phyloP scores from a whole-genome alignment of 2,888 invertebrate genomes.

The Lithosia quadra region DNA sequence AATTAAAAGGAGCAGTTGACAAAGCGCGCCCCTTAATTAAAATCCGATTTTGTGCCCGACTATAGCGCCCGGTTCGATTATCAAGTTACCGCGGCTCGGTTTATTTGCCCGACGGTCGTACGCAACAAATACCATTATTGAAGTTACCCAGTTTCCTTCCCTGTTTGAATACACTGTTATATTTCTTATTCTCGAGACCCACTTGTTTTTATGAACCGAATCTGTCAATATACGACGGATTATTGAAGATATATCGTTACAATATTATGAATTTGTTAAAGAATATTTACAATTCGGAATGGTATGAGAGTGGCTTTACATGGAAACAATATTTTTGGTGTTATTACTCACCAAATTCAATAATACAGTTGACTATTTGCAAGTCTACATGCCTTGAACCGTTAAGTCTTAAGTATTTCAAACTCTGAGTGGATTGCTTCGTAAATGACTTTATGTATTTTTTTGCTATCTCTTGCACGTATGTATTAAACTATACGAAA shows the following conservation, averaged over 20 bases:
- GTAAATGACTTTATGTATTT: too few relatives aligned
- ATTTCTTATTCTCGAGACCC: constrained; percentile 43
- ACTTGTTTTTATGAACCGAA: constrained; percentile 52
- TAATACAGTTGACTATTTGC: not conserved
- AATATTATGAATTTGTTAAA: constrained; percentile 44
- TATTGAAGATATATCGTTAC: constrained; percentile 44
- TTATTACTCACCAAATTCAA: not conserved
- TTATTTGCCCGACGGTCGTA: constrained; percentile 54
- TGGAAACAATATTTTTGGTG: constrained; percentile 19
- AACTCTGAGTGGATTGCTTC: too few relatives aligned
- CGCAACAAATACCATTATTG: constrained; percentile 63
- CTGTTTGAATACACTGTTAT: constrained; percentile 40
- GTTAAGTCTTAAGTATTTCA: too few relatives aligned
- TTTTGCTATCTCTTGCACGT: too few relatives aligned
- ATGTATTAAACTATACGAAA: too few relatives aligned
- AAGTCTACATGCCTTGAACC: not conserved
- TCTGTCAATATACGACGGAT: constrained; percentile 47
- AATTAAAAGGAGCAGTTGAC: constrained; percentile 85
- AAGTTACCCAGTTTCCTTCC: constrained; percentile 51
- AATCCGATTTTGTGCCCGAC: constrained; percentile 72
- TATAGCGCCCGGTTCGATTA: constrained; percentile 68
- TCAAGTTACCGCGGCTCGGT: constrained; percentile 59
- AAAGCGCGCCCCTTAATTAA: constrained; percentile 83
- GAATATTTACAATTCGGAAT: constrained; percentile 27
- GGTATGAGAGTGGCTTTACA: constrained; percentile 15